A percentile compares a stretch with the other conserved stretches of the same genome.
These are phyloP conservation scores for Epinephelus malabaricus DNA, from an alignment of 2,797 vertebrate species.

Conservation along the genomic window DNA sequence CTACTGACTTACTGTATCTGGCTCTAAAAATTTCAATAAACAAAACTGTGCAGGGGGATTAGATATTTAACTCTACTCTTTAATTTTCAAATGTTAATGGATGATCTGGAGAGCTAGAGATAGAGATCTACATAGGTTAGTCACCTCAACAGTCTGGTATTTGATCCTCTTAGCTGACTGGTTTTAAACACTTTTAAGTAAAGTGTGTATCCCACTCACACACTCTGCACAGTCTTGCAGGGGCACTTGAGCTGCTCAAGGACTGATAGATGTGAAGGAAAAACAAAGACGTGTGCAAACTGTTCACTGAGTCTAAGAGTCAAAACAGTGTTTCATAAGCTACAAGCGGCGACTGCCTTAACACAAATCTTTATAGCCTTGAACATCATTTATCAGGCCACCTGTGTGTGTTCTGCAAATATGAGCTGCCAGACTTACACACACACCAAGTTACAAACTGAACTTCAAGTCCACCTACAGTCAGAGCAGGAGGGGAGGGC, in stretches of 20 bases:
- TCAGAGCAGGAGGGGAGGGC: no score
- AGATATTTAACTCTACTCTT: neutral
- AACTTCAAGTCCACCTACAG: neutral
- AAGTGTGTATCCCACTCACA: neutral
- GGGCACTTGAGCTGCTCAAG: conserved; percentile 19
- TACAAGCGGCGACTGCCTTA: neutral
- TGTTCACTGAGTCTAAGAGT: neutral
- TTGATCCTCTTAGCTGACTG: neutral
- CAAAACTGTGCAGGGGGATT: no score
- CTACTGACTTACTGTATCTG: no score
- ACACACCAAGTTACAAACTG: neutral
- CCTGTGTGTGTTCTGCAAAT: conserved; percentile 10
- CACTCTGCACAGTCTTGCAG: neutral
- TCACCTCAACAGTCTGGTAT: conserved; percentile 1
- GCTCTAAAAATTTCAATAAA: no score
- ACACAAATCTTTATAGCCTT: neutral
- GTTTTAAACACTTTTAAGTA: conserved; percentile 1
- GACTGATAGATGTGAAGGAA: conserved; percentile 9
- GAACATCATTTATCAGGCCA: conserved; percentile 5
- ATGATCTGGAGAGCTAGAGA: neutral
- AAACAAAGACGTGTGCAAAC: conserved; percentile 2
- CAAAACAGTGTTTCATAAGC: conserved; percentile 12
- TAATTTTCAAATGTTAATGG: neutral
- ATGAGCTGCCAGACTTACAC: neutral
- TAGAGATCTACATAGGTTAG: neutral